Evolutionary conservation across 2,797 vertebrate genomes (phyloP).

Genomic region (Sardinella longiceps): DNA sequence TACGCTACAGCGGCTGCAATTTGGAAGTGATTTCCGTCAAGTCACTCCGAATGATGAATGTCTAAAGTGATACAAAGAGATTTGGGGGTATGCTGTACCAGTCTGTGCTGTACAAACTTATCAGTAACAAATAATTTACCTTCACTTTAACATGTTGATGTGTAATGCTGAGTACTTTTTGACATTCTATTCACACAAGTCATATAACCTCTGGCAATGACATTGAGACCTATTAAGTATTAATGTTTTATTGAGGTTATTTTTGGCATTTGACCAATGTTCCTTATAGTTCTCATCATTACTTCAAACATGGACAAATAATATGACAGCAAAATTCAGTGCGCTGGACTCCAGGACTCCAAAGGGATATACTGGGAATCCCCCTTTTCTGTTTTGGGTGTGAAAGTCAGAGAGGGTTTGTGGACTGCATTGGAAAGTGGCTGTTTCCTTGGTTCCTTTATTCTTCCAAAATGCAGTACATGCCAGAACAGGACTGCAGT

Average conservation of each 20-base stretch:
- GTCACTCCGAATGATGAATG: neutral
- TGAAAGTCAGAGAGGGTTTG: conserved; percentile 21
- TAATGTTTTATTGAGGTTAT: neutral
- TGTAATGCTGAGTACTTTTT: neutral
- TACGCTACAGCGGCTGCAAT: neutral
- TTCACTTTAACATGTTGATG: too few species aligned
- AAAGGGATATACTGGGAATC: neutral
- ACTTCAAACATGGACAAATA: neutral
- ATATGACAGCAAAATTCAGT: neutral
- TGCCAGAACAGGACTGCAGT: conserved; percentile 50
- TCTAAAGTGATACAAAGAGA: neutral
- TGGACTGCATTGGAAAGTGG: conserved; percentile 36
- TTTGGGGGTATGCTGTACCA: neutral
- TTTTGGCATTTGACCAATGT: neutral
- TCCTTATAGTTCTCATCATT: neutral
- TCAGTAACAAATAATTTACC: neutral
- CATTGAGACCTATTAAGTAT: neutral
- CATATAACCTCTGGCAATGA: neutral
- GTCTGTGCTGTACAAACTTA: neutral
- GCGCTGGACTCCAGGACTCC: too few species aligned
- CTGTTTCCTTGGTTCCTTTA: conserved; percentile 35
- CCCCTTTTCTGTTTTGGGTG: conserved; percentile 31
- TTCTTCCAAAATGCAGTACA: conserved; percentile 45
- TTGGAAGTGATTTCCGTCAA: conserved; percentile 6
- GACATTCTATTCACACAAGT: neutral